Evolutionary conservation across 2,113 vertebrate species (phyloP), one percentile per base, ranked within the genome.

Genomic region (Lipophrys pholis): DNA sequence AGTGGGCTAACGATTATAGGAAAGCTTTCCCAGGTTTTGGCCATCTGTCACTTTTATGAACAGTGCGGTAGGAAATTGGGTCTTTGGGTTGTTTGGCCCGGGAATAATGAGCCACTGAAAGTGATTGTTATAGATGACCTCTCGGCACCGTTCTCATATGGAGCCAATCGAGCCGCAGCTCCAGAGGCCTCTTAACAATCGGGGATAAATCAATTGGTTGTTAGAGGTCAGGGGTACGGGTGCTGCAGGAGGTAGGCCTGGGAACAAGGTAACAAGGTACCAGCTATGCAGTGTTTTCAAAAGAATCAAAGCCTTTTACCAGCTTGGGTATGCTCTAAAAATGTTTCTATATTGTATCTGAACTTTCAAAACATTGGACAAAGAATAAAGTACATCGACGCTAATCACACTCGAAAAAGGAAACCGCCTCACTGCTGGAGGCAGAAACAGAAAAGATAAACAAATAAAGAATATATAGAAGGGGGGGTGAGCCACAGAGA

Each of bases 41-140:
- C 91, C 92, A 91, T 93, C 89, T 92, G 91, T 94, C 93, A 93
- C 86, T 90, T 94, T 93, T 92, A 93, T 92, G 92, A 92, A 92
- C 91, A 88, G 82, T 88, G 84, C 51, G 81, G 71, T 86, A 92
- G 91, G 90, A 93, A 94, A 93, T 91, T 91, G 85, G 87, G 86
- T 91, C 85, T 91, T 92, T 90, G 84, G 80, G 78, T 86, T 90
- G 85, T 91, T 91, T 87, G 87, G 84, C 80, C 78, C 50, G 73
- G 78, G 74, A 92, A 91, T 94, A 93, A 94, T 88, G 92, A 94
- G 91, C 88, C 85, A 89, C 85, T 90, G 90, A 91, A 92, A 93
- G 90, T 90, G 70, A 93, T 86, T 91, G 87, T 92, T 94, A 90
- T 89, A 92, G 89, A 93, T 92, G 92, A 92, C 89, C 90, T 89